These are phyloP conservation scores for Onychorhynchus coronatus DNA, from an alignment of 2,113 vertebrate genomes.

Conservation along the genomic window DNA sequence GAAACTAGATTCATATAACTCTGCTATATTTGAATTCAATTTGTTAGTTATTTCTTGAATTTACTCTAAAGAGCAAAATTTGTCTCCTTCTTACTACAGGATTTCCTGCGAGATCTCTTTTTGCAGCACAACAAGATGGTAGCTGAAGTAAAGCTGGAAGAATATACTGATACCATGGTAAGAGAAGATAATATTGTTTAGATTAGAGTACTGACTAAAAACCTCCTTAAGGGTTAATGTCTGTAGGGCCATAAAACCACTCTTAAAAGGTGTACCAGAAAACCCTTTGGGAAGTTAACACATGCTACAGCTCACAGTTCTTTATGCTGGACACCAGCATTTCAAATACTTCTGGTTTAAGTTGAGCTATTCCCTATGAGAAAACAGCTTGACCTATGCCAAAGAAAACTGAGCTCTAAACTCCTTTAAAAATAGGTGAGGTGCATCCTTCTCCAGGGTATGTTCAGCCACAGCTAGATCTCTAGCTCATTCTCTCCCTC, in stretches of 20 bases:
- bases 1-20: not conserved
- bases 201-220: not conserved
- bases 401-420: not conserved
- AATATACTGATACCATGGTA: constrained; percentile 93
- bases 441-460: not conserved
- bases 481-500: not conserved
- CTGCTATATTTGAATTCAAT: not conserved
- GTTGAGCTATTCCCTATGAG: not conserved
- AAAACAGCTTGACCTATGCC: not conserved
- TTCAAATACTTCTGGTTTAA: not conserved
- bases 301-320: not conserved
- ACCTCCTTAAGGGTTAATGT: not conserved
- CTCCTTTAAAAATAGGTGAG: not conserved
- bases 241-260: not conserved
- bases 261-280: not conserved
- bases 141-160: constrained; percentile 83
- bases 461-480: not conserved
- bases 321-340: not conserved
- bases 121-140: constrained; percentile 80
- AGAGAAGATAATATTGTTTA: not conserved
- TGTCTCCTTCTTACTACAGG: constrained; percentile 64
- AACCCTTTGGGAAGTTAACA: not conserved
- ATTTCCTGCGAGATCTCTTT: constrained; percentile 90
- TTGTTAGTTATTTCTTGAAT: not conserved
- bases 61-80: not conserved